phyloP scores from a whole-genome alignment of 2,113 vertebrate species.

The Maylandia zebra region DNA sequence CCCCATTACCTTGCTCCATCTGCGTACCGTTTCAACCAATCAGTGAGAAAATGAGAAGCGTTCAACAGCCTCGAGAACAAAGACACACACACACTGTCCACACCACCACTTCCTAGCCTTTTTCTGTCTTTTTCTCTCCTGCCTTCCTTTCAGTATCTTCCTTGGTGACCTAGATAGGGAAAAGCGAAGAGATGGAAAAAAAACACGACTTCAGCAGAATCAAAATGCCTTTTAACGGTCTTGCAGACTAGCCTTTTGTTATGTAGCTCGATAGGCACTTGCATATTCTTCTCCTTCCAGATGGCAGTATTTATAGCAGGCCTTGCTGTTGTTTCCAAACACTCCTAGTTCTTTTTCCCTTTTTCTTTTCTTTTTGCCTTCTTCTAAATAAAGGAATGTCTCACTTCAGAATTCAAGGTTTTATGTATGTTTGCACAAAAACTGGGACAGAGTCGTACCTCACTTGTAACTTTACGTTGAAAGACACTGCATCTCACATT shows the following conservation, averaged over 20 bases:
- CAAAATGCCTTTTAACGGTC: constrained; percentile 23
- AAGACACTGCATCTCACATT: neutral
- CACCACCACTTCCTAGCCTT: neutral
- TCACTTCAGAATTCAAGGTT: neutral
- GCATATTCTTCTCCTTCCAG: constrained; percentile 6
- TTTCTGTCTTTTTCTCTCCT: neutral
- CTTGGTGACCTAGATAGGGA: constrained; percentile 53
- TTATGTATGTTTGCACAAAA: neutral
- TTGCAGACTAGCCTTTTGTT: constrained; percentile 28
- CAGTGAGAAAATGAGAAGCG: neutral
- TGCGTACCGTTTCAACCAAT: neutral
- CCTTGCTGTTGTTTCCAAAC: neutral
- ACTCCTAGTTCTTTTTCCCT: neutral
- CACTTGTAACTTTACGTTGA: neutral
- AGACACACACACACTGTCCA: neutral
- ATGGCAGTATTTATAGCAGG: constrained; percentile 25
- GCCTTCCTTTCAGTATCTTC: constrained; percentile 12
- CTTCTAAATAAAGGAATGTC: neutral
- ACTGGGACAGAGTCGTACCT: neutral
- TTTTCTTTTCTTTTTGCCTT: neutral
- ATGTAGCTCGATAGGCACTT: neutral
- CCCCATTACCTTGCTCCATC: neutral
- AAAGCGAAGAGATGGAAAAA: constrained; percentile 1
- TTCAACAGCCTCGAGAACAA: neutral
- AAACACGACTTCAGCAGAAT: constrained; percentile 59